These are phyloP conservation scores for Pipistrellus pygmaeus DNA, from an alignment of 2,797 vertebrate species.

Conservation along the genomic window DNA sequence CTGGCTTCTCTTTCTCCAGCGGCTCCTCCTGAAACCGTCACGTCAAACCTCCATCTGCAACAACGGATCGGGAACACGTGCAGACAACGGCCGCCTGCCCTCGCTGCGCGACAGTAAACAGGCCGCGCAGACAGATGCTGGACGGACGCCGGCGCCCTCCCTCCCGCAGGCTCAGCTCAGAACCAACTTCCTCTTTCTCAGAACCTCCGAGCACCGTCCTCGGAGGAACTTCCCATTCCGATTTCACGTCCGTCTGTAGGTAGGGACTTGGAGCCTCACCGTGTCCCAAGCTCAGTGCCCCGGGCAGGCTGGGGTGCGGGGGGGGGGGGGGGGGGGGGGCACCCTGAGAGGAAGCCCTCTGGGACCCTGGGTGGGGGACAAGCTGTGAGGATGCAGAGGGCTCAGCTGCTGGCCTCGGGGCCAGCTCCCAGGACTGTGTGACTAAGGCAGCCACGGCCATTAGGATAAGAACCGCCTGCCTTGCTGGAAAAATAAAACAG, in stretches of 20 bases:
- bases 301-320: not conserved
- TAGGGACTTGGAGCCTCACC: not conserved
- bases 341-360: not conserved
- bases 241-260: too few species aligned
- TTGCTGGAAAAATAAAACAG: not conserved
- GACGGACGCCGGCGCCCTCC: not conserved
- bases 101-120: accelerated
- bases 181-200: not conserved
- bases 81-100: not conserved
- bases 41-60: not conserved
- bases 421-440: too few species aligned
- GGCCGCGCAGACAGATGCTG: not conserved
- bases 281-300: not conserved
- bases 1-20: not conserved
- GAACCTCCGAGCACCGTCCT: not conserved
- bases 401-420: accelerated
- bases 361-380: not conserved
- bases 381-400: not conserved
- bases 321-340: accelerated
- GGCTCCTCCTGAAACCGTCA: not conserved
- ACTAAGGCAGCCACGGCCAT: not conserved
- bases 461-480: not conserved
- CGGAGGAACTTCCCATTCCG: not conserved
- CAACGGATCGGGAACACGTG: not conserved
- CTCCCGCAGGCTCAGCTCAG: not conserved